A percentile compares a stretch with the other conserved stretches of the same genome.
Evolutionary conservation across 2,113 vertebrate species (phyloP).

Genomic region (Pelvicachromis taeniatus): DNA sequence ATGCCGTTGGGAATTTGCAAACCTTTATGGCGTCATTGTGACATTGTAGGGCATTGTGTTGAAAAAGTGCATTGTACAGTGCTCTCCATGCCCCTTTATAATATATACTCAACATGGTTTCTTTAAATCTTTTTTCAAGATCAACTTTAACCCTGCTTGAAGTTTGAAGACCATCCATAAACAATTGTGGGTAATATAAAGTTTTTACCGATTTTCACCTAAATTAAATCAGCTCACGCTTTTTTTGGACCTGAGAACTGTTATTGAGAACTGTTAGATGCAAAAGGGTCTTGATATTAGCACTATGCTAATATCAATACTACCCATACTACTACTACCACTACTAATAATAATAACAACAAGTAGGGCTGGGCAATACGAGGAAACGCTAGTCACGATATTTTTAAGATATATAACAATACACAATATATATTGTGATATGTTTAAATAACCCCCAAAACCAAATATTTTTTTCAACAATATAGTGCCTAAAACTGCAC

Average conservation of each 20-base stretch:
- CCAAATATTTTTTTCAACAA: too few species aligned
- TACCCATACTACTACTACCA: neutral
- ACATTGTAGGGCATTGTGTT: neutral
- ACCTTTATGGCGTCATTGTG: neutral
- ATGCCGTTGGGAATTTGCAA: neutral
- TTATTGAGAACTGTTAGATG: neutral
- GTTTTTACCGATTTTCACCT: too few species aligned
- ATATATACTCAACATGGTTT: neutral
- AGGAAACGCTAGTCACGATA: neutral
- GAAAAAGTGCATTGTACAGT: neutral
- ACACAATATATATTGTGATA: too few species aligned
- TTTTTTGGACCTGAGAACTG: neutral
- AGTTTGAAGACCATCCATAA: neutral
- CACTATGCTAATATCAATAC: neutral
- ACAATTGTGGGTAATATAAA: too few species aligned
- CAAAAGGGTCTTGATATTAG: neutral
- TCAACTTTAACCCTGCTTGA: neutral
- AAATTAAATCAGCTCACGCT: neutral
- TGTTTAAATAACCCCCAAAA: too few species aligned
- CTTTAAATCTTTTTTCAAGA: neutral
- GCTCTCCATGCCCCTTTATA: neutral
- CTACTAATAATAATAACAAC: fast-evolving
- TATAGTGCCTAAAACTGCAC: too few species aligned
- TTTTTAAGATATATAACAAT: too few species aligned
- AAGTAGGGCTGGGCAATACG: neutral